phyloP scores from a whole-genome alignment of 2,797 vertebrate genomes.

The Sarcoramphus papa region DNA sequence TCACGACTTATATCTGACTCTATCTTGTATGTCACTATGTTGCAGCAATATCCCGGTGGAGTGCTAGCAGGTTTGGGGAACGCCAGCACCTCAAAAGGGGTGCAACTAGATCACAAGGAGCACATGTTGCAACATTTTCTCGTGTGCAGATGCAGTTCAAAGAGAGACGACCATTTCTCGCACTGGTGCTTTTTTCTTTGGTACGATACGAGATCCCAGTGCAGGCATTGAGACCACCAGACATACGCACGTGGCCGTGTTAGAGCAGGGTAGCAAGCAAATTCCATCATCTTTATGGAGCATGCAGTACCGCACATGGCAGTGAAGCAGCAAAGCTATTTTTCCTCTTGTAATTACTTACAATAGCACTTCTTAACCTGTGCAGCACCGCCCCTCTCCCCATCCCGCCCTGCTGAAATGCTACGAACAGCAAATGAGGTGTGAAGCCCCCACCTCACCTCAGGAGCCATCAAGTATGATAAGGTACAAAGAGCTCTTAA shows the following conservation, averaged over 20 bases:
- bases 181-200: neutral
- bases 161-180: neutral
- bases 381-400: neutral
- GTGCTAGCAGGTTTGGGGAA: neutral
- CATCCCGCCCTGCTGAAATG: neutral
- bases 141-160: too few species aligned
- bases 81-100: neutral
- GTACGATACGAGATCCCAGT: accelerated
- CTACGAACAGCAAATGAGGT: neutral
- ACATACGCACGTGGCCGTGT: accelerated
- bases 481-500: neutral
- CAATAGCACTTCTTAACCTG: neutral
- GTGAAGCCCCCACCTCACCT: neutral
- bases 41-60: neutral
- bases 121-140: neutral
- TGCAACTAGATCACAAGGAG: neutral
- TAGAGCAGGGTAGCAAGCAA: neutral
- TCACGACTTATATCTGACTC: neutral
- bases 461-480: neutral
- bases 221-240: neutral
- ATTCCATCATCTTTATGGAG: neutral
- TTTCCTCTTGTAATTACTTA: neutral
- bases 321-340: neutral
- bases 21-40: neutral
- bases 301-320: neutral